Conservation (phyloP, 2,113 vertebrate species). For the Dendrocopos noguchii region DNA sequence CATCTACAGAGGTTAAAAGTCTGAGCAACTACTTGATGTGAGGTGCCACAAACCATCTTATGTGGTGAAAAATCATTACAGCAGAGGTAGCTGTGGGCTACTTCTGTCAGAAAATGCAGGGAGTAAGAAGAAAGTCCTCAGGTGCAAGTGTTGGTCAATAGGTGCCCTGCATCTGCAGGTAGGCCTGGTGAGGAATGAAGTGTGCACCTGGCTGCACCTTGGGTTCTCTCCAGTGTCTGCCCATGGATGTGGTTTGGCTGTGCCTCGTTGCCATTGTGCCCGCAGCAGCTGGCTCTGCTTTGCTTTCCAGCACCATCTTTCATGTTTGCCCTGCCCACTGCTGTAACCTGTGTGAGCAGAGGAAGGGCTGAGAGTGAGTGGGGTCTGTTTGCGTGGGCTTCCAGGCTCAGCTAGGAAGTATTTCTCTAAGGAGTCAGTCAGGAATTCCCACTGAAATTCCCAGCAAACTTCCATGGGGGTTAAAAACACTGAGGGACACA, state of each 20-base stretch:
- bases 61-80: not conserved
- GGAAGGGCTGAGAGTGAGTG: not conserved
- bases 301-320: not conserved
- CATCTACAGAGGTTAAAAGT: not conserved
- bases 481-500: not conserved
- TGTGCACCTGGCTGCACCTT: not conserved
- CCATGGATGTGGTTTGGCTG: accelerated
- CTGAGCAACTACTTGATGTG: not conserved
- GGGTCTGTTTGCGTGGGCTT: not conserved
- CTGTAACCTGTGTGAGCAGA: not conserved
- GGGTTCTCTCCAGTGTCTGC: not conserved
- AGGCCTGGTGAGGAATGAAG: not conserved
- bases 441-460: too few species aligned
- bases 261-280: not conserved
- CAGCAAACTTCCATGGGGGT: too few species aligned
- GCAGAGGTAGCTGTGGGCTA: not conserved
- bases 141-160: not conserved
- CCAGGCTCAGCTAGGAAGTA: not conserved
- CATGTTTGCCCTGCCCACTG: not conserved
- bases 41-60: not conserved
- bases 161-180: not conserved
- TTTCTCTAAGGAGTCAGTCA: not conserved
- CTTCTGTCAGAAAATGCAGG: accelerated
- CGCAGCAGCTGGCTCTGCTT: not conserved
- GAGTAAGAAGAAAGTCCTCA: not conserved